Percentiles rank a stretch among this genome's conserved stretches.
Evolutionary conservation across 2,888 invertebrate species (phyloP).

Genomic region (Halictus quadricinctus): DNA sequence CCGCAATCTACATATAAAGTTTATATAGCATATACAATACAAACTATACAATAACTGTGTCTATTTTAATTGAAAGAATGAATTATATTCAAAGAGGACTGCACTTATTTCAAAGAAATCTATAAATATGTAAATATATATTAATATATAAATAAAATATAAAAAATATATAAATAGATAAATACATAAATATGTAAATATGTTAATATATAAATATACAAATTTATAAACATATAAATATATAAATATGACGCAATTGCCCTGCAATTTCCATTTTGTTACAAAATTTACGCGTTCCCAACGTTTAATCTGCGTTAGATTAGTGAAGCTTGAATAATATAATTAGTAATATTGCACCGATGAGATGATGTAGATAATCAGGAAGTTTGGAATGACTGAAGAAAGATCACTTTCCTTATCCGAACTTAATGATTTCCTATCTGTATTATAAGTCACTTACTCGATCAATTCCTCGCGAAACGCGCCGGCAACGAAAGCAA

Average conservation of each 20-base stretch:
- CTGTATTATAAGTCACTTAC: constrained; percentile 2
- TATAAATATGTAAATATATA: too few relatives aligned
- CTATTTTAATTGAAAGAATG: neutral
- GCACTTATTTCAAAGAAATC: neutral
- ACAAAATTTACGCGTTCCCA: neutral
- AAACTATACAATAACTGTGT: too few relatives aligned
- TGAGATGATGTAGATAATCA: neutral
- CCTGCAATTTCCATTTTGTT: neutral
- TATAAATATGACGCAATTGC: neutral
- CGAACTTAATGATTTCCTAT: neutral
- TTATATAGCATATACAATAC: too few relatives aligned
- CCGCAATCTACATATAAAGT: too few relatives aligned
- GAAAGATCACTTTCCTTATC: neutral
- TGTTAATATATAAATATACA: too few relatives aligned
- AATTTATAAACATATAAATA: neutral
- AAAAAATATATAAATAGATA: too few relatives aligned
- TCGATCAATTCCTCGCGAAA: constrained; percentile 10
- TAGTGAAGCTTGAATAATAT: neutral
- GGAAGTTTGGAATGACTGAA: neutral
- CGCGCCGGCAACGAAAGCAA: neutral
- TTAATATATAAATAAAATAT: too few relatives aligned
- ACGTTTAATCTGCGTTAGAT: neutral
- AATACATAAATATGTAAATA: too few relatives aligned
- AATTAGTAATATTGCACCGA: neutral
- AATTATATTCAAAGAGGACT: neutral